Base-by-base conservation (phyloP, 2,113 vertebrate genomes). In the Conger conger region DNA sequence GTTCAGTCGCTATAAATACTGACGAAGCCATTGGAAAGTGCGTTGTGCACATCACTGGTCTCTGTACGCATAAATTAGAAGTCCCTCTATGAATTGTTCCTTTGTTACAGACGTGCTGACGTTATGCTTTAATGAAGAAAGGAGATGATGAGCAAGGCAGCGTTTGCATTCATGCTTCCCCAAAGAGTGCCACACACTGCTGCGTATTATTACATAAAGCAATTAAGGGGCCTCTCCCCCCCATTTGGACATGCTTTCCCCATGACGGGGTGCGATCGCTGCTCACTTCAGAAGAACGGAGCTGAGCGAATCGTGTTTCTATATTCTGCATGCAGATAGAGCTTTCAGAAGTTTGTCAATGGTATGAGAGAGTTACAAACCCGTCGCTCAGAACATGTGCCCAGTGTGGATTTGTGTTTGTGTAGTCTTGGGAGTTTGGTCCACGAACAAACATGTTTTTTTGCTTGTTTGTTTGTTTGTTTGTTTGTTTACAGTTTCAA, bases 151-250 rank as follows among this genome's bases (percentile, higher is more conserved):
- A 90, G 89, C 89, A 87, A 87, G 90, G 88, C 86, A 63, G 60
- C 33, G 38, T 91, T 88, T 91, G 92, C 87, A 91, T 91, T 93
- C 89, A 91, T 87, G 85, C 89, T 86, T 91, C 90, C 86, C 90
- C 85, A 88, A 86, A 82, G 89, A 85, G 90, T 88, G 87, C 40
- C 84, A 89, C 90, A 89, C 88, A 85, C 88, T 90, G 91, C 78
- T 87, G 89, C 77, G 87, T 92, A 88, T 92, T 91, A 93, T 95
- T 93, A 93, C 92, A 92, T 93, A 94, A 93, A 92, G 91, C 89
- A 94, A 93, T 95, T 93, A 94, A n/a, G 86, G 91, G 92, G 93
- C 91, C 57, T 0, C 37, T 27, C 79, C 88, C 91, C 90, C 82
- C 84, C 78, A 88, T 76, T 90, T 88, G 89, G 91, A 89, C 89